Conservation (phyloP, 2,113 vertebrate genomes). For the Heteronetta atricapilla region DNA sequence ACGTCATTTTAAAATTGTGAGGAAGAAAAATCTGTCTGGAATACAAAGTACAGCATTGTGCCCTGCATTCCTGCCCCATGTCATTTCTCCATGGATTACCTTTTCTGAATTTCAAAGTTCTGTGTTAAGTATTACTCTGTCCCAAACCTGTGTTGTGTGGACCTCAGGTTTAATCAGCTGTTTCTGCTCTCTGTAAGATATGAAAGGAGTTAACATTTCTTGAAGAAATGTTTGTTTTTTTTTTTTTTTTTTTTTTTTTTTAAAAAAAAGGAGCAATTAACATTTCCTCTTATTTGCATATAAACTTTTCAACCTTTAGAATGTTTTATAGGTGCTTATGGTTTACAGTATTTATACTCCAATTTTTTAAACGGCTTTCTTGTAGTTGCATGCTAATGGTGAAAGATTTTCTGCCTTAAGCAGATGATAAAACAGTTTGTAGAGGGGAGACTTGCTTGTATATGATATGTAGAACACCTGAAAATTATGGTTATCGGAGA, state of each 20-base stretch:
- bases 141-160: neutral
- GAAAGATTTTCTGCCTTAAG: neutral
- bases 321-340: conserved; percentile 32
- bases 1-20: neutral
- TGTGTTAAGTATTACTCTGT: conserved; percentile 7
- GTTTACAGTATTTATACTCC: neutral
- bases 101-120: conserved; percentile 35
- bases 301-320: conserved; percentile 40
- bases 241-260: too few relatives aligned
- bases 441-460: neutral
- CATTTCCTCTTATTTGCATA: conserved; percentile 41
- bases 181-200: conserved; percentile 19
- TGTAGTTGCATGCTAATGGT: neutral
- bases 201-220: neutral
- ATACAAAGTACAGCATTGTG: neutral
- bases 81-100: neutral
- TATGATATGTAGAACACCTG: neutral
- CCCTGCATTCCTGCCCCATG: accelerated
- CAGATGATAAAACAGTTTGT: neutral
- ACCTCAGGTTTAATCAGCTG: conserved; percentile 49
- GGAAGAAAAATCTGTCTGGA: neutral
- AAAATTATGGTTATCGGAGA: neutral
- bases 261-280: conserved; percentile 11
- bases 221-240: neutral
- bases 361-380: neutral